These are phyloP conservation scores for Promerops cafer DNA, from an alignment of 2,113 vertebrate species.

Conservation along the genomic window DNA sequence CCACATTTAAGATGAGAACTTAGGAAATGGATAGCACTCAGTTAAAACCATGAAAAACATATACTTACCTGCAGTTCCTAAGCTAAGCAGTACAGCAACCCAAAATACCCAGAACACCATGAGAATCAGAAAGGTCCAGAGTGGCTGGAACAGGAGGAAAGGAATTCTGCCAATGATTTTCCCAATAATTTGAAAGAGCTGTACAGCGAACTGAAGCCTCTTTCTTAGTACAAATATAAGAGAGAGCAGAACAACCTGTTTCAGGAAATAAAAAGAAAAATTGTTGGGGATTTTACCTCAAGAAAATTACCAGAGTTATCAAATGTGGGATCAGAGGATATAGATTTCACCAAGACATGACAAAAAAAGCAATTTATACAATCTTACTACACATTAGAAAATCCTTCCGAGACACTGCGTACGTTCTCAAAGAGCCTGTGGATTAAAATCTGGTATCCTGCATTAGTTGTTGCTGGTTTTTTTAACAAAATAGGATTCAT, in stretches of 20 bases:
- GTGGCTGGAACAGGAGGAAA: constrained; percentile 71
- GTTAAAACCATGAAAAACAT: background rate
- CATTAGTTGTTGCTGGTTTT: background rate
- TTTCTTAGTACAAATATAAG: constrained; percentile 63
- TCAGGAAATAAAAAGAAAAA: constrained; percentile 20
- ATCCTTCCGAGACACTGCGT: background rate
- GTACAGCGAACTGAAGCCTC: constrained; percentile 49
- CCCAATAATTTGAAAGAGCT: constrained; percentile 66
- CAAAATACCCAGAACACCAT: constrained; percentile 76
- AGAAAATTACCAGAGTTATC: background rate
- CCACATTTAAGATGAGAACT: background rate
- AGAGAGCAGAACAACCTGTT: constrained; percentile 66
- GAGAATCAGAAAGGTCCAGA: constrained; percentile 75
- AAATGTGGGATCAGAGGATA: background rate
- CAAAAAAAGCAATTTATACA: background rate
- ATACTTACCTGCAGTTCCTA: constrained; percentile 77
- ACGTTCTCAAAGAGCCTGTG: background rate
- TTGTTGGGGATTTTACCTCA: background rate
- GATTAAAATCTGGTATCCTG: background rate
- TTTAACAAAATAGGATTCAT: background rate
- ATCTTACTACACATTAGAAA: background rate
- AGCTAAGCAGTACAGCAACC: constrained; percentile 76
- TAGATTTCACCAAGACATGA: background rate
- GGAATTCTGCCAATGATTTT: constrained; percentile 66
- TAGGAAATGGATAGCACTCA: background rate